phyloP scores from a whole-genome alignment of 2,888 invertebrate species.

The Philonicus albiceps region DNA sequence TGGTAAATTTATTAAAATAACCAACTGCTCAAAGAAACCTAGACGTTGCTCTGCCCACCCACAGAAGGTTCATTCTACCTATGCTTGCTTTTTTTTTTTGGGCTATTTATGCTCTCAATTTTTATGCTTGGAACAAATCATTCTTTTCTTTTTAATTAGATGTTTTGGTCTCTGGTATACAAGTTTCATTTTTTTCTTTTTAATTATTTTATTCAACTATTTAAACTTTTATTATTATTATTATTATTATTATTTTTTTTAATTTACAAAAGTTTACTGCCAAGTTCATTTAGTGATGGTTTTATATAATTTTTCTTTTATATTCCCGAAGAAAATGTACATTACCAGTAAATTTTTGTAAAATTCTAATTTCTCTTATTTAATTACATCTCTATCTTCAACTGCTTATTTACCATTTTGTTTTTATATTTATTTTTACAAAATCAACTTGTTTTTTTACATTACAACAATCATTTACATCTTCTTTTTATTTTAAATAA shows the following conservation, averaged over 20 bases:
- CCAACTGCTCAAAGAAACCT: not conserved
- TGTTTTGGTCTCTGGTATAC: slow-evolving; percentile 34
- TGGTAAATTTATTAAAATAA: not conserved
- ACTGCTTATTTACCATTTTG: not conserved
- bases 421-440: not conserved
- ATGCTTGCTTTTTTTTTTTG: not conserved
- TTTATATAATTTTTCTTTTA: not conserved
- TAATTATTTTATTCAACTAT: slow-evolving; percentile 6
- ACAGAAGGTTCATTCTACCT: not conserved
- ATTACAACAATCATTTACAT: not conserved
- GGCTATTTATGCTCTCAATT: not conserved
- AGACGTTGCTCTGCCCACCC: not conserved
- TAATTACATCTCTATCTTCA: not conserved
- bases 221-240: not conserved
- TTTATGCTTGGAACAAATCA: slow-evolving; percentile 1
- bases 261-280: not conserved
- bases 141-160: not conserved
- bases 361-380: not conserved
- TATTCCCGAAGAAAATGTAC: not conserved
- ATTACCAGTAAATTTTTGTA: not conserved
- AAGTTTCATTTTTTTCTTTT: not conserved
- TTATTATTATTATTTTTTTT: too few relatives aligned
- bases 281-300: not conserved
- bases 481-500: slow-evolving; percentile 3
- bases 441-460: slow-evolving; percentile 8